Conservation (phyloP, 2,797 vertebrate genomes). For the Merluccius polli region DNA sequence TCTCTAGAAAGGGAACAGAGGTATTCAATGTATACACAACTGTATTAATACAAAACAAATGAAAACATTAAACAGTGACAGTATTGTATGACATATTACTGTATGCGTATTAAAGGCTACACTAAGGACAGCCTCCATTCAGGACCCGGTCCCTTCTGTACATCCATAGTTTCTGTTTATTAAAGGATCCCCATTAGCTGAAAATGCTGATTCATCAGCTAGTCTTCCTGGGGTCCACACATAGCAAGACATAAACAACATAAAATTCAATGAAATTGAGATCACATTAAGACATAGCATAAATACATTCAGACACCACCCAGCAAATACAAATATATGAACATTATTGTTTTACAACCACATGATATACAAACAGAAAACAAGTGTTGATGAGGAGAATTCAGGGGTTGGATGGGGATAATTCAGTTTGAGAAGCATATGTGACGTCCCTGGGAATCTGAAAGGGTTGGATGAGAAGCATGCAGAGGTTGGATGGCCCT, state of each 20-base stretch:
- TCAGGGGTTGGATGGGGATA: too few relatives aligned
- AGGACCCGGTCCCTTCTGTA: neutral
- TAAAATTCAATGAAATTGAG: neutral
- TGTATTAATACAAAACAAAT: too few relatives aligned
- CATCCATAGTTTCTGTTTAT: neutral
- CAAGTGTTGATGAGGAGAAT: neutral
- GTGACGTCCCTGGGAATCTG: too few relatives aligned
- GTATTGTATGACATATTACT: neutral
- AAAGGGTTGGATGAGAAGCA: too few relatives aligned
- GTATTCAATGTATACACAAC: too few relatives aligned
- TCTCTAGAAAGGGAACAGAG: neutral
- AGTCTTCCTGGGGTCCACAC: neutral
- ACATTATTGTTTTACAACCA: neutral
- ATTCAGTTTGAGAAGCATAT: too few relatives aligned
- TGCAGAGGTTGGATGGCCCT: too few relatives aligned
- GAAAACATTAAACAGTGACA: neutral
- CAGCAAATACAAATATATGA: neutral
- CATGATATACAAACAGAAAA: neutral
- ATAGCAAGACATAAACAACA: slow-evolving; percentile 1
- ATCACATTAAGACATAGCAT: neutral
- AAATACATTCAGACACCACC: neutral
- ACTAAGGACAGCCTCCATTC: neutral
- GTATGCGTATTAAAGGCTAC: neutral
- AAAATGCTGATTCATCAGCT: neutral
- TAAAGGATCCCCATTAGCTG: neutral